Percentiles rank a stretch among this genome's conserved stretches.
phyloP scores from a whole-genome alignment of 2,888 invertebrate genomes.

The Hymenopus coronatus region DNA sequence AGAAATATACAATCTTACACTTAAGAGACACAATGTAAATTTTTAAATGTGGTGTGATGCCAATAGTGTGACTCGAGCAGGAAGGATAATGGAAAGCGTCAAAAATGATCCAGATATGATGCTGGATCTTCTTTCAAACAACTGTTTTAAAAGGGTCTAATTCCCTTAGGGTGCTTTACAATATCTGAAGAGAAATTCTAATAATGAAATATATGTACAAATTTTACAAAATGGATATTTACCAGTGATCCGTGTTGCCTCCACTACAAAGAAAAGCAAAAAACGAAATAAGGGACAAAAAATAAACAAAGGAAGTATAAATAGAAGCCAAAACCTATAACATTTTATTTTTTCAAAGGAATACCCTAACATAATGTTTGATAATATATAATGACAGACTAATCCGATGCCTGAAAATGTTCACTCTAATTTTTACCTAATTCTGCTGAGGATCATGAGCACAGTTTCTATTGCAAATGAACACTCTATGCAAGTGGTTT shows the following conservation, averaged over 20 bases:
- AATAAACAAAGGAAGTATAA: slow-evolving; percentile 24
- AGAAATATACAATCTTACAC: background rate
- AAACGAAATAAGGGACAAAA: slow-evolving; percentile 31
- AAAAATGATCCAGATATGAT: background rate
- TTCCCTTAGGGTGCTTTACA: background rate
- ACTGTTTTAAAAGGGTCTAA: background rate
- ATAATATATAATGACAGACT: too few species aligned
- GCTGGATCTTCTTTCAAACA: too few species aligned
- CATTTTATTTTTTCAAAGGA: too few species aligned
- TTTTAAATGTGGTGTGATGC: background rate
- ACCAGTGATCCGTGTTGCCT: slow-evolving; percentile 47
- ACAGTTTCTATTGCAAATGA: background rate
- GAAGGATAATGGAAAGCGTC: background rate
- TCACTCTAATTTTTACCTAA: background rate
- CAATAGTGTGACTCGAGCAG: background rate
- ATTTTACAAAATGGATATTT: slow-evolving; percentile 43
- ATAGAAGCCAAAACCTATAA: too few species aligned
- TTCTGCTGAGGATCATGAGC: slow-evolving; percentile 4
- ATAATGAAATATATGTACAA: background rate
- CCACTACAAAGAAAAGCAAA: slow-evolving; percentile 34
- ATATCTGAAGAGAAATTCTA: background rate
- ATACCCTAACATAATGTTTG: too few species aligned
- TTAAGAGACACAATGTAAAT: background rate
- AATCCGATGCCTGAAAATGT: too few species aligned
- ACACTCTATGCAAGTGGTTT: background rate